A percentile compares a stretch with the other conserved stretches of the same genome.
phyloP scores from a whole-genome alignment of 2,888 invertebrate species.

The Tenthredo livida region DNA sequence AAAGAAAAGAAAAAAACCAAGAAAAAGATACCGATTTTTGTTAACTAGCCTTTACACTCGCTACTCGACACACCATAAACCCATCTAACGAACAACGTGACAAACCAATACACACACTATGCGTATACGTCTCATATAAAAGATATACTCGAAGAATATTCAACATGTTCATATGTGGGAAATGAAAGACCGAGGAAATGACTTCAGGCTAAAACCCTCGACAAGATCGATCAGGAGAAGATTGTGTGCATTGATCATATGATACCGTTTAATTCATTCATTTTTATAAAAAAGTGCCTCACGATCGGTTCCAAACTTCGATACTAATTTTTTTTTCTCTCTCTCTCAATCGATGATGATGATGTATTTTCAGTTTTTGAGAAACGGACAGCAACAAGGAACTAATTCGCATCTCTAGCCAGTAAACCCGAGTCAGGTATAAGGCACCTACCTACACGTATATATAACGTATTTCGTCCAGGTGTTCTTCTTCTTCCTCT shows the following conservation, averaged over 20 bases:
- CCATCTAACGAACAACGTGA: background rate
- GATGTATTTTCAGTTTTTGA: background rate
- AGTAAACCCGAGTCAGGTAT: background rate
- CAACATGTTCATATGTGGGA: background rate
- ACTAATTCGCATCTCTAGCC: slow-evolving; percentile 18
- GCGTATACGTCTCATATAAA: no score
- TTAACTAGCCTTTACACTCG: background rate
- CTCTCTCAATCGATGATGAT: no score
- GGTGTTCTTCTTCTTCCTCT: slow-evolving; percentile 39
- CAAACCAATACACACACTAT: no score
- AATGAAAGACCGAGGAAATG: background rate
- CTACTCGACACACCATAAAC: background rate
- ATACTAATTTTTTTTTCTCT: no score
- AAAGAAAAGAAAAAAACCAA: background rate
- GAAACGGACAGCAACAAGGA: background rate
- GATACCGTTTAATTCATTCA: no score
- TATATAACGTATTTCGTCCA: background rate
- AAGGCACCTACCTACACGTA: background rate
- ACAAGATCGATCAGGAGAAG: background rate
- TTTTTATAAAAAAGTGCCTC: no score
- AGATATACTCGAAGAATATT: background rate
- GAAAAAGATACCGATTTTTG: background rate
- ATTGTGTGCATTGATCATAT: background rate
- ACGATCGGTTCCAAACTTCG: no score
- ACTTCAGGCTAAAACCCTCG: background rate